Evolutionary conservation across 2,113 vertebrate genomes (phyloP).

Genomic region (Chaetops frenatus): DNA sequence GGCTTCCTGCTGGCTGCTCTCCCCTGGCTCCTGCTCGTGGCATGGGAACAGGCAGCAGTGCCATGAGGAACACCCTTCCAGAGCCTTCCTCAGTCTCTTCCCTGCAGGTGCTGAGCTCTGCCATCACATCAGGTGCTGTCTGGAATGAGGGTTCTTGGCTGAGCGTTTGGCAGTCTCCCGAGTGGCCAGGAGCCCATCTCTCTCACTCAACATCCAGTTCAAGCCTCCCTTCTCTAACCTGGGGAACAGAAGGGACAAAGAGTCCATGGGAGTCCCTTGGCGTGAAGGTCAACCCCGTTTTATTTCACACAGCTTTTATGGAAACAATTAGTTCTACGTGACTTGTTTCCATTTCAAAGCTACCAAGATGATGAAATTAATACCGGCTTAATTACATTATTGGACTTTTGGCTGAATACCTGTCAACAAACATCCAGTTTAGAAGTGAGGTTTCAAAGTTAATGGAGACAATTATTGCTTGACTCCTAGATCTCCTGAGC

Average conservation of each 20-base stretch:
- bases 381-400: not conserved
- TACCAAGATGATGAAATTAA: not conserved
- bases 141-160: not conserved
- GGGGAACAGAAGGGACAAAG: not conserved
- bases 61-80: not conserved
- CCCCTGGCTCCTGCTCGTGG: not conserved
- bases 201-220: not conserved
- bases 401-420: not conserved
- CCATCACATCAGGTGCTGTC: not conserved
- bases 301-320: not conserved
- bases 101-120: not conserved
- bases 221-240: not conserved
- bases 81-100: not conserved
- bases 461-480: not conserved
- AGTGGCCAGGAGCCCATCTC: not conserved
- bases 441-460: not conserved
- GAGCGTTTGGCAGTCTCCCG: too few relatives aligned
- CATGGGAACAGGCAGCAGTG: not conserved
- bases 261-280: not conserved
- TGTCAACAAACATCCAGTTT: not conserved
- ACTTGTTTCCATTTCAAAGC: not conserved
- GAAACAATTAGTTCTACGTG: not conserved
- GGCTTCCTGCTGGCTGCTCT: not conserved
- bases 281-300: not conserved
- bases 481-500: not conserved